Evolutionary conservation across 2,113 vertebrate species (phyloP), one percentile per base, ranked within the genome.

Genomic region (Callipepla californica): DNA sequence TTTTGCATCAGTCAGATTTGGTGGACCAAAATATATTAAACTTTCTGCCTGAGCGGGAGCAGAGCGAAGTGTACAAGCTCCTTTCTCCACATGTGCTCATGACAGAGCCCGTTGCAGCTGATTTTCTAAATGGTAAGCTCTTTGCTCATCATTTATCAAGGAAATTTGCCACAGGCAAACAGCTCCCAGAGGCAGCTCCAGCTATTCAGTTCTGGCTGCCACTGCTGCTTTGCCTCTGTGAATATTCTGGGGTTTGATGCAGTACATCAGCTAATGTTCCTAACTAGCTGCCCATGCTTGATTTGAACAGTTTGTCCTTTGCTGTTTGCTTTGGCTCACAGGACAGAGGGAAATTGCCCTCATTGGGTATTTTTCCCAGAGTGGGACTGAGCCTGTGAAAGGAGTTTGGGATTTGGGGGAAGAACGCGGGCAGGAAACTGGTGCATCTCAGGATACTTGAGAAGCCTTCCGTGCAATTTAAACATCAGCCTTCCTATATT

Each of bases 1-100:
- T 98, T 97, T 98, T 98, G 96, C 97, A 98, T 97, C 98, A 99
- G 99, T 98, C 98, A 98, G 98, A 99, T 97, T 97, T 99, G 97
- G 97, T 99, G 97, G 99, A 99, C 97, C 98, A 98, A 98, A 99
- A 98, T 96, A 98, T 99, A 97, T 97, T 99, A 91, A 99, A 98
- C 97, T 98, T 99, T 95, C 98, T 99, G 85, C 98, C 98, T 73
- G 99, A 99, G 89, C 96, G 97, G 78, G 99, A 99, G 94, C 99
- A 99, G 75, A 97, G 95, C 0, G 98, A 99, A 88, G 98, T 99
- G 48, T 98, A 98, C 96, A 98, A 98, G 96, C 98, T 99, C 80
- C 98, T 99, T 88, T 98, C 98, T 62, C 96, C 99, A 66, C 98
- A 96, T 28, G 89, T 97, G 97, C 98, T 99, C 85, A 97, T 98